Conservation (phyloP, 2,888 invertebrate genomes). For the Zhuqinia jingwanae region DNA sequence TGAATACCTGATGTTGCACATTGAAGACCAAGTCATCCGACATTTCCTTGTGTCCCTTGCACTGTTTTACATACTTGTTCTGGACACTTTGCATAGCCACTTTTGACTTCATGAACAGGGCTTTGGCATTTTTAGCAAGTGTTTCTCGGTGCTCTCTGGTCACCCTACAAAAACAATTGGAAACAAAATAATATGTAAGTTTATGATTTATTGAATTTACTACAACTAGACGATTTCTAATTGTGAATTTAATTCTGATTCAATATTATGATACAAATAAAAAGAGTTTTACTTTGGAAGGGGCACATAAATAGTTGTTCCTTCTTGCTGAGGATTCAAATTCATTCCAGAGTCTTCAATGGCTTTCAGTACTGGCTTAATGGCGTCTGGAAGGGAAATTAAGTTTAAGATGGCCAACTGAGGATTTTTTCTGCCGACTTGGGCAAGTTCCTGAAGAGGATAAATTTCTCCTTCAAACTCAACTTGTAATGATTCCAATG, state of each 20-base stretch:
- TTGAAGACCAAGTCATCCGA: conserved; percentile 87
- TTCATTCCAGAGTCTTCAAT: conserved; percentile 92
- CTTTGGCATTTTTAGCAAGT: conserved; percentile 93
- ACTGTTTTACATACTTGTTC: conserved; percentile 86
- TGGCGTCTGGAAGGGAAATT: conserved; percentile 91
- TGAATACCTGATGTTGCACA: conserved; percentile 85
- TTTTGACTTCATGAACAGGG: conserved; percentile 89
- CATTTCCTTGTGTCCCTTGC: conserved; percentile 87
- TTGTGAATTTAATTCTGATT: conserved; percentile 9
- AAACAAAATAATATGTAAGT: no score
- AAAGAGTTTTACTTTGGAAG: conserved; percentile 90
- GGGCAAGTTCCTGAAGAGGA: conserved; percentile 92
- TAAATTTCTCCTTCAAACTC: conserved; percentile 90
- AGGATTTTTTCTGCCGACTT: conserved; percentile 92
- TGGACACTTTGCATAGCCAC: conserved; percentile 89
- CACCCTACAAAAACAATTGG: conserved; percentile 84
- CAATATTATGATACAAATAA: not conserved
- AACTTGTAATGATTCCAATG: conserved; percentile 89
- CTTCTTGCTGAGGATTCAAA: conserved; percentile 96
- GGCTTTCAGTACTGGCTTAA: conserved; percentile 89
- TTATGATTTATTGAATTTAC: no score
- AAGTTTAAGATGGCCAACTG: conserved; percentile 93
- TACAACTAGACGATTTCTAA: no score
- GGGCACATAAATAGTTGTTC: conserved; percentile 92
- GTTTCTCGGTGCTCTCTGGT: conserved; percentile 96